These are phyloP conservation scores for Eudyptes chrysolophus DNA, from an alignment of 2,113 vertebrate species.

Conservation along the genomic window DNA sequence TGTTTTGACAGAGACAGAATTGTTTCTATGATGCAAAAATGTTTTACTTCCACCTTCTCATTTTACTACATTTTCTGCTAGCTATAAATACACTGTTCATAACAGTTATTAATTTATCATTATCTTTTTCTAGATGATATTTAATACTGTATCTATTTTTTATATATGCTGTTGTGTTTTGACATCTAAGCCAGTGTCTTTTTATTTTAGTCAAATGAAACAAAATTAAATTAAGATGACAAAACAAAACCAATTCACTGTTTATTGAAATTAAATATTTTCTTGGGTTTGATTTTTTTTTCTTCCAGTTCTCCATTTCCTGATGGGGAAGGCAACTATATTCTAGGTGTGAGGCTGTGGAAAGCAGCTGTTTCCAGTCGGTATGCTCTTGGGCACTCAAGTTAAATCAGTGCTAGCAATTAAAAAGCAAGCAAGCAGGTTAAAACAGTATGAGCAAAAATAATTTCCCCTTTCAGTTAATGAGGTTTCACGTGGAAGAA, in stretches of 20 bases:
- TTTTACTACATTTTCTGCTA: neutral
- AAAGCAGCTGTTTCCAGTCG: neutral
- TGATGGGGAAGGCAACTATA: neutral
- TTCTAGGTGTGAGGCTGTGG: neutral
- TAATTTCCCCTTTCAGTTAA: neutral
- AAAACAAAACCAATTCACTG: neutral
- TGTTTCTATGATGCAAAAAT: neutral
- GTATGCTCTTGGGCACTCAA: neutral
- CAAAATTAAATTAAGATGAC: neutral
- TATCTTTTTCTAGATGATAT: neutral
- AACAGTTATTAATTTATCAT: neutral
- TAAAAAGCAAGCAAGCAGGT: neutral
- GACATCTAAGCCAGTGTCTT: neutral
- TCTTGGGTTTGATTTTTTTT: neutral
- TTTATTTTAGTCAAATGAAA: conserved; percentile 20
- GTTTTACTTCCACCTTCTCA: neutral
- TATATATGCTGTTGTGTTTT: neutral
- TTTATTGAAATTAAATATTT: neutral
- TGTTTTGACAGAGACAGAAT: neutral
- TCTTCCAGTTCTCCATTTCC: neutral
- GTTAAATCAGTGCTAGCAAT: neutral
- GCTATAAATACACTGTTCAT: neutral
- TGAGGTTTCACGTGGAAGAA: neutral
- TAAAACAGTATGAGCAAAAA: conserved; percentile 7
- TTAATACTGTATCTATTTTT: neutral